A percentile compares a stretch with the other conserved stretches of the same genome.
These are phyloP conservation scores for Xenopus borealis DNA, from an alignment of 2,113 vertebrate genomes.

Conservation along the genomic window DNA sequence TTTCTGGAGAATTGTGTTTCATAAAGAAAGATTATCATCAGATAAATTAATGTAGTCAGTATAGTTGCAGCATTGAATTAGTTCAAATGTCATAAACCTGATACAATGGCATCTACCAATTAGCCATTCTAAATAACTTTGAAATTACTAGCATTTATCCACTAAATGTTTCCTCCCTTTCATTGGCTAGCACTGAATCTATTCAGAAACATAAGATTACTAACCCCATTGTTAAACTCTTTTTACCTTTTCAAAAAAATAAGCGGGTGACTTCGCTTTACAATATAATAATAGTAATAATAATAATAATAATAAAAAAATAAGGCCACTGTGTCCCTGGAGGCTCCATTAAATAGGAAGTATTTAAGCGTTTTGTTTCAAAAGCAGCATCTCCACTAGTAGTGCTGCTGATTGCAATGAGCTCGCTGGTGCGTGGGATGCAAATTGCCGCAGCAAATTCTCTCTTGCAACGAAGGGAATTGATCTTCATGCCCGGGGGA, in stretches of 20 bases:
- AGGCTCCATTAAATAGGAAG: slow-evolving; percentile 24
- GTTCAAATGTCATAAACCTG: too few relatives aligned
- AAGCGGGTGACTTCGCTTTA: slow-evolving; percentile 23
- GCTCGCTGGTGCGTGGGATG: background rate
- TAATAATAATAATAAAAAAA: slow-evolving; percentile 32
- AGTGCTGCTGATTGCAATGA: background rate
- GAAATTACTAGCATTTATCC: too few relatives aligned
- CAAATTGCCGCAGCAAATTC: background rate
- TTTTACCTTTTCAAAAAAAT: slow-evolving; percentile 1
- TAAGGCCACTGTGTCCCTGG: slow-evolving; percentile 9
- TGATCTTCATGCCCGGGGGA: background rate
- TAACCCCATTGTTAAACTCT: too few relatives aligned
- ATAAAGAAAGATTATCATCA: too few relatives aligned
- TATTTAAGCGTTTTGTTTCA: slow-evolving; percentile 8
- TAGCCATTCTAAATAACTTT: too few relatives aligned
- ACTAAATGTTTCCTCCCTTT: too few relatives aligned
- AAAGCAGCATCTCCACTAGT: background rate
- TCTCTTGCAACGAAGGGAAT: background rate
- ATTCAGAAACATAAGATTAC: too few relatives aligned
- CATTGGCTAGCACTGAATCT: too few relatives aligned
- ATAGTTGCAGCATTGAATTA: too few relatives aligned
- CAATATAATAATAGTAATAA: slow-evolving; percentile 23
- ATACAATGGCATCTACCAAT: too few relatives aligned
- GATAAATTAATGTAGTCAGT: too few relatives aligned
- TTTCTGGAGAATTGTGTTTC: too few relatives aligned